phyloP scores from a whole-genome alignment of 2,113 vertebrate genomes.

The Glaucidium brasilianum region DNA sequence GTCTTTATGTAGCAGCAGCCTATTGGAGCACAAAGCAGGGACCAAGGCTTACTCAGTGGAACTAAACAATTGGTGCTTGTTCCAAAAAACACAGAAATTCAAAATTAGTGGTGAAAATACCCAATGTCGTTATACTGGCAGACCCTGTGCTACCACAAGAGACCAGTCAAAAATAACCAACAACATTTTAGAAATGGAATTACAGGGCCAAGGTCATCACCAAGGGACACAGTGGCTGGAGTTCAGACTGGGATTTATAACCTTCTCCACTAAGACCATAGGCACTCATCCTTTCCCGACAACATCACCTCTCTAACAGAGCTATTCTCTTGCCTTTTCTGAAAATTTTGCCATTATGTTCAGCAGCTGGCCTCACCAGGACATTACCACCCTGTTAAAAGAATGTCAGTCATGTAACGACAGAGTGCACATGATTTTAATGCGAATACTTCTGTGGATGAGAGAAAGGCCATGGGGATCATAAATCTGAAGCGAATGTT shows the following conservation, averaged over 20 bases:
- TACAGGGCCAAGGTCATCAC: background rate
- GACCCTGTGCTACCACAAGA: background rate
- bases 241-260: background rate
- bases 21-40: background rate
- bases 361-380: background rate
- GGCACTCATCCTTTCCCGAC: background rate
- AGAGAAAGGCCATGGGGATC: conserved; percentile 38
- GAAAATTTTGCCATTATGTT: conserved; percentile 21
- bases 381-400: conserved; percentile 58
- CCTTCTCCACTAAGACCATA: background rate
- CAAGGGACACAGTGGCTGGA: background rate
- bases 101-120: background rate
- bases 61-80: background rate
- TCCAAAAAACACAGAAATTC: background rate
- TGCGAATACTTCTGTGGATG: conserved; percentile 44
- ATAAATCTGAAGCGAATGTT: conserved; percentile 15
- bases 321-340: background rate
- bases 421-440: background rate
- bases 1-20: background rate
- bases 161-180: background rate
- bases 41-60: background rate
- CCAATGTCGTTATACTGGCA: background rate
- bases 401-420: background rate
- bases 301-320: conserved; percentile 14
- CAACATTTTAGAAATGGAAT: background rate